Evolutionary conservation across 2,888 invertebrate species (phyloP).

Genomic region (Philopedon plagiatum): DNA sequence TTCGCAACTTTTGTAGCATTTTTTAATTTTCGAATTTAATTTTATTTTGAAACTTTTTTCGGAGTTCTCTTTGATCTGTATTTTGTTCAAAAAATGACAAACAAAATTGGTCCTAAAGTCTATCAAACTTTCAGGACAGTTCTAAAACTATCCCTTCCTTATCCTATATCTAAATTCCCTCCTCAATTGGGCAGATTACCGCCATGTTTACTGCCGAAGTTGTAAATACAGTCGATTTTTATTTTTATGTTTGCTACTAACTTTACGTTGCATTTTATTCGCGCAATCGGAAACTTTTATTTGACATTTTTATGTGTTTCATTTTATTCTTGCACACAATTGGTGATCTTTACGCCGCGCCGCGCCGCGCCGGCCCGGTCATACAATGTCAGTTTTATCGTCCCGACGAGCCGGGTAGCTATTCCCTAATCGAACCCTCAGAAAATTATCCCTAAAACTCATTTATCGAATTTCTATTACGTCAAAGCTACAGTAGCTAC

Average conservation of each 20-base stretch:
- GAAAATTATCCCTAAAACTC: no score
- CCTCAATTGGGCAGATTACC: background rate
- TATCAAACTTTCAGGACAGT: no score
- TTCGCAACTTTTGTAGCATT: no score
- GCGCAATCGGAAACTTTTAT: slow-evolving; percentile 1
- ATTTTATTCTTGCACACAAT: slow-evolving; percentile 16
- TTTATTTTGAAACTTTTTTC: no score
- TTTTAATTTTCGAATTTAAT: no score
- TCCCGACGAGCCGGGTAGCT: background rate
- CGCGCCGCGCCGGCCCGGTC: background rate
- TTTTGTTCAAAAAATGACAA: no score
- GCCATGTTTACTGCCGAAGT: background rate
- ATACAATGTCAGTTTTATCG: slow-evolving; percentile 9
- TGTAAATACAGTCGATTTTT: slow-evolving; percentile 17
- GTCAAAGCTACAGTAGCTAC: no score
- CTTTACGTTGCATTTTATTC: slow-evolving; percentile 18
- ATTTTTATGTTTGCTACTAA: slow-evolving; percentile 8
- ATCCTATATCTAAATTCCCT: background rate
- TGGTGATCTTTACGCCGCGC: slow-evolving; percentile 7
- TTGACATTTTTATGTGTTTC: slow-evolving; percentile 17
- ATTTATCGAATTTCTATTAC: no score
- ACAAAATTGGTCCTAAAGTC: no score
- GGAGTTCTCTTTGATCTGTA: no score
- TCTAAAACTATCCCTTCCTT: no score
- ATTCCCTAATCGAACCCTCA: background rate